A percentile compares a stretch with the other conserved stretches of the same genome.
phyloP scores from a whole-genome alignment of 2,113 vertebrate genomes.

The Podocnemis expansa region DNA sequence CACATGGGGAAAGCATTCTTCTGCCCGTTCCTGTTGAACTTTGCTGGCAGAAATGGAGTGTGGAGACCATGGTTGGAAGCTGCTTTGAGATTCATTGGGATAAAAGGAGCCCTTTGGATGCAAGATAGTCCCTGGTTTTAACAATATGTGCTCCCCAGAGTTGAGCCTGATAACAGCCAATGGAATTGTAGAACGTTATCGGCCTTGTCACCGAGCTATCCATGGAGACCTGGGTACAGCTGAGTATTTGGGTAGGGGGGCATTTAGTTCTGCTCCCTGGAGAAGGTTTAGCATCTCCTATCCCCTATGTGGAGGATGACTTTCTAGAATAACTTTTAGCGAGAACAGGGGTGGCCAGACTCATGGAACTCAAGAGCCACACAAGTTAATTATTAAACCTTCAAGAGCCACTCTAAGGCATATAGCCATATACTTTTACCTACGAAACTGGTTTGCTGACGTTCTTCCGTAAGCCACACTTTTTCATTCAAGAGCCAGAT shows the following conservation, averaged over 20 bases:
- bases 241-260: background rate
- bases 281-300: background rate
- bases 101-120: background rate
- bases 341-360: too few species aligned
- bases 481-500: too few species aligned
- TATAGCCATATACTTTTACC: too few species aligned
- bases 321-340: background rate
- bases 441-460: too few species aligned
- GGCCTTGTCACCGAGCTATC: constrained; percentile 32
- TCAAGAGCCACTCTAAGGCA: too few species aligned
- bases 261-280: constrained; percentile 1
- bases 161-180: background rate
- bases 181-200: constrained; percentile 21
- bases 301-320: background rate
- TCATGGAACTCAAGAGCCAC: too few species aligned
- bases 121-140: background rate
- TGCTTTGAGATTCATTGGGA: background rate
- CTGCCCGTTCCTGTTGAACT: background rate
- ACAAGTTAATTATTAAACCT: too few species aligned
- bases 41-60: background rate
- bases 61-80: accelerated
- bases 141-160: background rate
- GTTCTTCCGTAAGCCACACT: too few species aligned
- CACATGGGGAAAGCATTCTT: background rate
- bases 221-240: constrained; percentile 39